Percentiles rank a stretch among this genome's conserved stretches.
Evolutionary conservation across 2,888 invertebrate species (phyloP).

Genomic region (Pammene fasciana): DNA sequence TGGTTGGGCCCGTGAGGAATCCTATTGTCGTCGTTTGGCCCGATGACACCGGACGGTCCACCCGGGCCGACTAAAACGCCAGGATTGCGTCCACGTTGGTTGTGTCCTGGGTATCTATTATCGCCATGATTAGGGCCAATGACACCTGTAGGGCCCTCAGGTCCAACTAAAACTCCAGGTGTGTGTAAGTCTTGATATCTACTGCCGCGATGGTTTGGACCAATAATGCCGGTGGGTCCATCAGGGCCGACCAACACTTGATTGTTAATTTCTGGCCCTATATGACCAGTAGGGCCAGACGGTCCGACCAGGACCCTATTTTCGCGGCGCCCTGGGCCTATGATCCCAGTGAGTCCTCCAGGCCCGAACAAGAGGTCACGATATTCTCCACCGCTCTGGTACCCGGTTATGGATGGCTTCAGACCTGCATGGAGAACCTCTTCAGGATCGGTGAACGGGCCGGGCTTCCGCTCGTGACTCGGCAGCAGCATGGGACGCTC

Average conservation of each 20-base stretch:
- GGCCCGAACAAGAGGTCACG: conserved; percentile 5
- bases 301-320: conserved; percentile 42
- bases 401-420: conserved; percentile 54
- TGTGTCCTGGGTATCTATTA: conserved; percentile 54
- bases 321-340: conserved; percentile 57
- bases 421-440: conserved; percentile 48
- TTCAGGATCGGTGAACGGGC: conserved; percentile 27
- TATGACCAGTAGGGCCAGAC: conserved; percentile 9
- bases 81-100: conserved; percentile 10
- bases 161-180: conserved; percentile 42
- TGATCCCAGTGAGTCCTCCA: conserved; percentile 16
- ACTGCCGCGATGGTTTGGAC: not conserved
- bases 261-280: not conserved
- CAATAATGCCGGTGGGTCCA: not conserved
- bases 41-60: conserved; percentile 52
- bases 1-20: too few relatives aligned
- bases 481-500: conserved; percentile 64
- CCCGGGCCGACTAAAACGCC: conserved; percentile 58
- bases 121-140: conserved; percentile 49
- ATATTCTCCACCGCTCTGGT: conserved; percentile 5
- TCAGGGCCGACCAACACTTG: too few relatives aligned
- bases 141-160: conserved; percentile 61
- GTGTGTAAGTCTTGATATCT: not conserved
- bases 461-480: conserved; percentile 14
- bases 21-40: too few relatives aligned